Conservation (phyloP, 2,797 vertebrate genomes). For the Heterohyrax brucei region DNA sequence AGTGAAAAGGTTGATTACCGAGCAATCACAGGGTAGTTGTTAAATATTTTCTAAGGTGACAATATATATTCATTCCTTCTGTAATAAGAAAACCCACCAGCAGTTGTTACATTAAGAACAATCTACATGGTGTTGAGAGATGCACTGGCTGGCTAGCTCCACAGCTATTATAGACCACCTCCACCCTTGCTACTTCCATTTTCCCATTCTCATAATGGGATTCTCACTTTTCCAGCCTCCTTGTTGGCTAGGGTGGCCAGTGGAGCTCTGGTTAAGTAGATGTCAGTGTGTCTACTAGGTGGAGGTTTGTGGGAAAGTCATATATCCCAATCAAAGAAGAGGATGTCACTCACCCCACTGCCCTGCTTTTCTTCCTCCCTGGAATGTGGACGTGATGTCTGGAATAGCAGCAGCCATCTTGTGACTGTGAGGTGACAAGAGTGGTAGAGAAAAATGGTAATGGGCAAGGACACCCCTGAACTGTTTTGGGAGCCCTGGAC, state of each 20-base stretch:
- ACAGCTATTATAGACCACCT: background rate
- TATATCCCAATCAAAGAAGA: background rate
- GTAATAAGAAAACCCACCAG: background rate
- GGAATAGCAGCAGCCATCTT: background rate
- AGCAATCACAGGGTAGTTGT: background rate
- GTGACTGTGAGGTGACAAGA: background rate
- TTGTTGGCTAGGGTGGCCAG: background rate
- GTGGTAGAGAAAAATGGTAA: background rate
- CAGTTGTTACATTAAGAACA: background rate
- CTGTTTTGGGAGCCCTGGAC: background rate
- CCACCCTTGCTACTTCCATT: background rate
- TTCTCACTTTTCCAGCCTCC: background rate
- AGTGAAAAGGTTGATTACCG: conserved; percentile 66
- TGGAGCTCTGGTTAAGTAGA: background rate
- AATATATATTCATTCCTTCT: background rate
- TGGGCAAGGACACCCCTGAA: background rate
- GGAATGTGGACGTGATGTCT: background rate
- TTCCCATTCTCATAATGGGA: background rate
- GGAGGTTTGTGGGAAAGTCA: background rate
- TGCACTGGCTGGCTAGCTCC: background rate
- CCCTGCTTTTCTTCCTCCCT: background rate
- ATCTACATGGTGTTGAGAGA: background rate
- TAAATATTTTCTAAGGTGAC: conserved; percentile 30
- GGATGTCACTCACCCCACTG: background rate
- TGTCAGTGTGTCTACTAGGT: background rate